Percentiles rank a stretch among this genome's conserved stretches.
Conservation (phyloP, 2,113 vertebrate species). For the Nasalis larvatus region DNA sequence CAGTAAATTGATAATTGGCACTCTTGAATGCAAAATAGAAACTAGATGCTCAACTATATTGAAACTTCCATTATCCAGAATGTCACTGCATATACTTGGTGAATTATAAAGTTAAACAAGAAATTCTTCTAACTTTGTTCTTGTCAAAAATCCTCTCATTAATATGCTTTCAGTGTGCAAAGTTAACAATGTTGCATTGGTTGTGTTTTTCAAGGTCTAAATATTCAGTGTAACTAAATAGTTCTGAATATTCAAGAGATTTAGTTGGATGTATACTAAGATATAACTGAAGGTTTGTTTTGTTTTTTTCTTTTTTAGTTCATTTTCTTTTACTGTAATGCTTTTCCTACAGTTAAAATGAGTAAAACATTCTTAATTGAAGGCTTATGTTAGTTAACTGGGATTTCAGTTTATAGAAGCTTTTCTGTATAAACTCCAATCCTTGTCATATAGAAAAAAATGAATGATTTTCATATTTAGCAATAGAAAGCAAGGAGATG, state of each 20-base stretch:
- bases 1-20: not conserved
- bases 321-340: not conserved
- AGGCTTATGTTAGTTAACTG: not conserved
- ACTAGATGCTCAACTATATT: not conserved
- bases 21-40: not conserved
- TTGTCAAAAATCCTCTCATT: not conserved
- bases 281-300: not conserved
- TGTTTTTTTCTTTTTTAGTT: not conserved
- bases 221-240: not conserved
- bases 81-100: not conserved
- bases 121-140: not conserved
- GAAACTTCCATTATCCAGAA: not conserved
- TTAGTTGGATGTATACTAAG: not conserved
- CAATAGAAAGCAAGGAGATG: slow-evolving; percentile 13
- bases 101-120: not conserved
- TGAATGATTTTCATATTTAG: not conserved
- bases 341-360: not conserved
- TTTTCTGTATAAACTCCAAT: not conserved
- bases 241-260: slow-evolving; percentile 19
- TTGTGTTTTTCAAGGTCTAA: not conserved
- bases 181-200: not conserved
- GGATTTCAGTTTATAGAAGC: not conserved
- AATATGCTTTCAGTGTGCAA: not conserved
- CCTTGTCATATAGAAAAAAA: not conserved
- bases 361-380: not conserved